These are phyloP conservation scores for Rhopilema esculentum DNA, from an alignment of 30 jellyfish, hydroid and myxozoan species.

Conservation along the genomic window DNA sequence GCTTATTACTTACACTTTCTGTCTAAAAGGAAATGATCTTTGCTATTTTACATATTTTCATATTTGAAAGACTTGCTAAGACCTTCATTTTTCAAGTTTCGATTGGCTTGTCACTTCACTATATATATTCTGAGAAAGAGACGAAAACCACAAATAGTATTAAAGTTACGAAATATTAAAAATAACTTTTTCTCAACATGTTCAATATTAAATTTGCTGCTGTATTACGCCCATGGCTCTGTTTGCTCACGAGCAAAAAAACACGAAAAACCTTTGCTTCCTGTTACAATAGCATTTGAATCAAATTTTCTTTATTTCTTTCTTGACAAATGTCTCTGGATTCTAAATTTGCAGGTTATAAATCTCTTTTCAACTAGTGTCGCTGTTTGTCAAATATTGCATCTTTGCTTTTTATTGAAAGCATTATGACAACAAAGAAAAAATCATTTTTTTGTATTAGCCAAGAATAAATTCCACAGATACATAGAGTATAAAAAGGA, in stretches of 20 bases:
- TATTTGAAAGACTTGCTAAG: too few relatives aligned
- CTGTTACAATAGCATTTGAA: neutral
- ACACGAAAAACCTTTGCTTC: neutral
- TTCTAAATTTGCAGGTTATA: neutral
- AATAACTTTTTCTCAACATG: too few relatives aligned
- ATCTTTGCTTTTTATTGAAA: neutral
- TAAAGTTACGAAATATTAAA: too few relatives aligned
- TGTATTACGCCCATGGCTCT: neutral
- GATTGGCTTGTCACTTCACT: too few relatives aligned
- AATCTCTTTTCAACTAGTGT: neutral
- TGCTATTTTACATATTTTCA: too few relatives aligned
- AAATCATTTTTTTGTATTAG: neutral
- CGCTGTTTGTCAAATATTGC: neutral
- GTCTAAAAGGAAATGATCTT: too few relatives aligned
- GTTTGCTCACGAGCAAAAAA: neutral
- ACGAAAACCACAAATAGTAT: too few relatives aligned
- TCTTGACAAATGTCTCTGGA: neutral
- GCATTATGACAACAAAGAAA: neutral
- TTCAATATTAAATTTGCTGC: too few relatives aligned
- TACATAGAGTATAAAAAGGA: neutral
- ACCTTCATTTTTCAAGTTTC: too few relatives aligned
- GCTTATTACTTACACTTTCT: too few relatives aligned
- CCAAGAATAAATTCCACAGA: neutral
- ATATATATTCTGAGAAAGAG: too few relatives aligned
- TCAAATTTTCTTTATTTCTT: neutral